Percentiles rank a stretch among this genome's conserved stretches.
Evolutionary conservation across 2,797 vertebrate genomes (phyloP).

Genomic region (Carapus acus): DNA sequence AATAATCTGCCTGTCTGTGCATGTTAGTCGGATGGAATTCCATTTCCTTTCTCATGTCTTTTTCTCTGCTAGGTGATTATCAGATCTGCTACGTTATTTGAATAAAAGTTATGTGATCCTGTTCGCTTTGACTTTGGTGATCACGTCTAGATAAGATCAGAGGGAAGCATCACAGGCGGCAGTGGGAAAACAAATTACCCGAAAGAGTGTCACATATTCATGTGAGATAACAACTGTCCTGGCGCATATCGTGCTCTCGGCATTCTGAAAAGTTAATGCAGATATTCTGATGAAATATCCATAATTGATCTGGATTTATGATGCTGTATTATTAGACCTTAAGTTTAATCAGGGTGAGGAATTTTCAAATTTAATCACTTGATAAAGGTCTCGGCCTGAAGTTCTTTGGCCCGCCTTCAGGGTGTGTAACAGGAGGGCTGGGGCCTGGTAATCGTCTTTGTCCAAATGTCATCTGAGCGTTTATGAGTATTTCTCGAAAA

Average conservation of each 20-base stretch:
- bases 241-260: background rate
- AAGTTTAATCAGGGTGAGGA: conserved; percentile 13
- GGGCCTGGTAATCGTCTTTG: conserved; percentile 12
- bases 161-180: background rate
- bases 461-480: conserved; percentile 13
- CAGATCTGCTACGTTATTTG: conserved; percentile 53
- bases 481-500: no score
- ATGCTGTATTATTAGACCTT: conserved; percentile 11
- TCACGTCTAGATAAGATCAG: conserved; percentile 23
- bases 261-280: background rate
- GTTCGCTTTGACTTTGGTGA: conserved; percentile 37
- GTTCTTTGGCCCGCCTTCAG: conserved; percentile 24
- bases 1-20: conserved; percentile 35
- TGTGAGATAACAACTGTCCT: no score
- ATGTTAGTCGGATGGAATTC: conserved; percentile 41
- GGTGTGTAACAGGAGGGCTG: conserved; percentile 8
- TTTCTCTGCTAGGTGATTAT: conserved; percentile 32
- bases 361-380: conserved; percentile 2
- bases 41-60: conserved; percentile 57
- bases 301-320: conserved; percentile 1
- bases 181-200: background rate
- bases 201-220: background rate
- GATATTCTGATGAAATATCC: background rate
- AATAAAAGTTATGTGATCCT: conserved; percentile 41
- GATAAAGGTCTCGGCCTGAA: conserved; percentile 1